Evolutionary conservation across 2,888 invertebrate species (phyloP), one percentile per base, ranked within the genome.

Genomic region (Pristionchus arcanus): DNA sequence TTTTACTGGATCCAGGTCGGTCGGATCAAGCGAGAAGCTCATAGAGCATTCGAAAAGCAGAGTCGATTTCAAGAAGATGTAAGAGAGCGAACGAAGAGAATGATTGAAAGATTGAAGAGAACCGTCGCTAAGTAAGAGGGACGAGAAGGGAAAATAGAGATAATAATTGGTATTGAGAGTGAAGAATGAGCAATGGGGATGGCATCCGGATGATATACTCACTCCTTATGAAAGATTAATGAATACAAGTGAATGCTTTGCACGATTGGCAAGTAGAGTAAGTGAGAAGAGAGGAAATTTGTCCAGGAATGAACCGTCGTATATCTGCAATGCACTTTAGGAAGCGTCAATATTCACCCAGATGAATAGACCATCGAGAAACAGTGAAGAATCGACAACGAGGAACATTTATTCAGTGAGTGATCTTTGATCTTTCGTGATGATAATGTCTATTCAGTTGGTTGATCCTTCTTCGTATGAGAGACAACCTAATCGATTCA

Each of bases 31-130:
- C 68, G 93, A 59, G 92, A 93, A 77, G 95, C 95, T 31, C 92
- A 94, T 85, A 84, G 91, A 71, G 95, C 95, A 0, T 94, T 93
- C 87, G 95, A 95, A 89, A 94, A 94, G 90, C 94, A 94, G 81
- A 91, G 94, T n/a, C 91, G 94, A 85, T 94, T 93, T 89, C 95
- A 95, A 87, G 95, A 95, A 74, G 94, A 95, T 90, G 94, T 95
- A 63, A 92, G 93, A 66, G 87, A 94, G 13, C 88, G 94, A 90
- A 94, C 94, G 0, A 93, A 93, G 85, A 89, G 94, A 83, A 90
- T 94, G 37, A 94, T 94, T 86, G 90, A 90, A 15, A 87, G 93
- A 19, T 87, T 94, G 42, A 90, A 92, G 66, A 90, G 89, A 34
- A 93, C 93, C 9, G 91, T 92, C 28, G 28, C 91, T 28, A 91